Percentiles rank a stretch among this genome's conserved stretches.
phyloP scores from a whole-genome alignment of 2,113 vertebrate species.

The Pheucticus melanocephalus region DNA sequence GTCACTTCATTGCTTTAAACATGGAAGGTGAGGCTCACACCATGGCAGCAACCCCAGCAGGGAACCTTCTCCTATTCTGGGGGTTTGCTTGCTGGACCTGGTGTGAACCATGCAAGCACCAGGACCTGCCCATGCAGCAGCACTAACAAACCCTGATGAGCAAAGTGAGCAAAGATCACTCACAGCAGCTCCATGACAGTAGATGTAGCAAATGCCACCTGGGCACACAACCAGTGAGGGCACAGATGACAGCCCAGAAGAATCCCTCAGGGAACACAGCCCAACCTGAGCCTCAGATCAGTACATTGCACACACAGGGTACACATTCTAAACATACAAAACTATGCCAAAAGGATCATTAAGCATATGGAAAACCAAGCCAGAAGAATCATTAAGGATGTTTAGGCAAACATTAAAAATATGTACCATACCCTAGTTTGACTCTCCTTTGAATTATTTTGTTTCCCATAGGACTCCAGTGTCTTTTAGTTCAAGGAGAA shows the following conservation, averaged over 20 bases:
- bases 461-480: background rate
- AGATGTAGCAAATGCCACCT: background rate
- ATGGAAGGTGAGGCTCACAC: background rate
- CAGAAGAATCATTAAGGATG: background rate
- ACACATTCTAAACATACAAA: background rate
- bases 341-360: background rate
- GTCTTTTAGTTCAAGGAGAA: background rate
- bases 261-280: background rate
- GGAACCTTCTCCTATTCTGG: background rate
- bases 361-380: background rate
- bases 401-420: background rate
- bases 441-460: background rate
- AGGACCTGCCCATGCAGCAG: fast-evolving
- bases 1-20: background rate
- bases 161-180: background rate
- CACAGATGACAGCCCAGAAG: background rate
- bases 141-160: background rate
- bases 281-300: background rate
- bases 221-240: background rate
- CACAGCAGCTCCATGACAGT: background rate
- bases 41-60: background rate
- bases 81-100: background rate
- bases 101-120: background rate
- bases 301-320: background rate
- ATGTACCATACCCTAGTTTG: background rate